These are phyloP conservation scores for Calameuta pallipes DNA, from an alignment of 2,888 invertebrate genomes.

Conservation along the genomic window DNA sequence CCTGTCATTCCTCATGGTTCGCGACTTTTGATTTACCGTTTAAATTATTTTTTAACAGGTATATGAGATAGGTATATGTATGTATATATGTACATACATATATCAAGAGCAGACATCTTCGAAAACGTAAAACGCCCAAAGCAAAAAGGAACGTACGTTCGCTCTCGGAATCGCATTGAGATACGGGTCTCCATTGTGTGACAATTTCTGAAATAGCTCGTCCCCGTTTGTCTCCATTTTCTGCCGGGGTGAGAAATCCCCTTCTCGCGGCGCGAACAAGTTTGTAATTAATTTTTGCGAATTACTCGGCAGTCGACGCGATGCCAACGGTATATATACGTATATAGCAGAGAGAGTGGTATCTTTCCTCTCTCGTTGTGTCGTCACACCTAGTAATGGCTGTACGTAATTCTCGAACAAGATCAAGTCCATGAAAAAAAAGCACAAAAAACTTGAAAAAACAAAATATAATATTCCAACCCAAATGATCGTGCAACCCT, in stretches of 20 bases:
- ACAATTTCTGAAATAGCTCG: slow-evolving; percentile 51
- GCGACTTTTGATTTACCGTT: background rate
- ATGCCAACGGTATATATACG: slow-evolving; percentile 35
- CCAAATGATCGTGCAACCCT: background rate
- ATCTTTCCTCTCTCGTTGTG: slow-evolving; percentile 48
- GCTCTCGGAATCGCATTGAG: background rate
- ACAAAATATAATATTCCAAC: background rate
- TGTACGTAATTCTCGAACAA: background rate
- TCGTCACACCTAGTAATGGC: slow-evolving; percentile 16
- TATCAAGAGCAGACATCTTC: background rate
- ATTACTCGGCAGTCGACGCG: slow-evolving; percentile 60
- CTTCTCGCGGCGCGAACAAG: slow-evolving; percentile 48
- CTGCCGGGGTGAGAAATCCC: slow-evolving; percentile 48
- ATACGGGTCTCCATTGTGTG: slow-evolving; percentile 39
- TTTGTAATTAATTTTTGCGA: slow-evolving; percentile 64
- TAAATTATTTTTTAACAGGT: background rate
- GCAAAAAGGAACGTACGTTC: background rate
- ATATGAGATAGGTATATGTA: background rate
- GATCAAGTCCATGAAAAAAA: slow-evolving; percentile 9
- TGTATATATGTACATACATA: too few relatives aligned
- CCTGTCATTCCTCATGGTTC: background rate
- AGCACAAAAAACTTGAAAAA: background rate
- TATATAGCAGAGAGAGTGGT: slow-evolving; percentile 49
- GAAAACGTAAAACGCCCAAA: background rate
- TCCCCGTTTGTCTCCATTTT: slow-evolving; percentile 48